Base-by-base conservation (phyloP, 2,113 vertebrate genomes). In the Micronisus gabar region DNA sequence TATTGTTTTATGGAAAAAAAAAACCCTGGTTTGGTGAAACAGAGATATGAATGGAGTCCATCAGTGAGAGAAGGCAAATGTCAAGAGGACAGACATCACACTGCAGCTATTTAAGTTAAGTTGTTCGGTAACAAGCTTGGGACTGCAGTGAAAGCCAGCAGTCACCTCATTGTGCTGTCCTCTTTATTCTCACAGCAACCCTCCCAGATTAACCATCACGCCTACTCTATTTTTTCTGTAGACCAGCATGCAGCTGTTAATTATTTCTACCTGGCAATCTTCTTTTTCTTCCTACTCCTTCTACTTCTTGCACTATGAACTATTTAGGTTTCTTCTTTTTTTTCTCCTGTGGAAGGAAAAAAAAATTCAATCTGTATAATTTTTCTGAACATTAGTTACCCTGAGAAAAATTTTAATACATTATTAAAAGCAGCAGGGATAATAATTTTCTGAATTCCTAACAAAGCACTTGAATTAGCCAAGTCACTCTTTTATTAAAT, bases 1-100 rank as follows among this genome's bases (percentile, higher is more conserved):
- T 76, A 36, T 25, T 94, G 15, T 84, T 96, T 88, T 95, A 92
- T 27, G 76, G 81, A 72, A 59, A 96, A 83, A 83, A 89, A 96
- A 80, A 38, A 4, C 5, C 66, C 61, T 43, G 47, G 48, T 41
- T 71, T 73, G 45, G 88, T 96, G 79, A 96, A 97, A 86, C 58
- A 67, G 96, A 78, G 32, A 32, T 80, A 86, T 8, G 63, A 67
- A 38, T 30, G 55, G 47, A 92, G 38, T 83, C 45, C 43, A 45
- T 43, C 17, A 43, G 21, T 6, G 12, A 30, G 11, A 62, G 40
- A 68, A 45, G 36, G 85, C 34, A 86, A 76, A 90, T 55, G 29
- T 21, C 20, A 65, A 81, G 40, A 80, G 66, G 79, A 58, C 22
- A 87, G 30, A 55, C 18, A 30, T 71, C 27, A 29, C 29, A 25